These are phyloP conservation scores for Drosophila sproati DNA, from an alignment of 1,140 invertebrate genomes.

Conservation along the genomic window DNA sequence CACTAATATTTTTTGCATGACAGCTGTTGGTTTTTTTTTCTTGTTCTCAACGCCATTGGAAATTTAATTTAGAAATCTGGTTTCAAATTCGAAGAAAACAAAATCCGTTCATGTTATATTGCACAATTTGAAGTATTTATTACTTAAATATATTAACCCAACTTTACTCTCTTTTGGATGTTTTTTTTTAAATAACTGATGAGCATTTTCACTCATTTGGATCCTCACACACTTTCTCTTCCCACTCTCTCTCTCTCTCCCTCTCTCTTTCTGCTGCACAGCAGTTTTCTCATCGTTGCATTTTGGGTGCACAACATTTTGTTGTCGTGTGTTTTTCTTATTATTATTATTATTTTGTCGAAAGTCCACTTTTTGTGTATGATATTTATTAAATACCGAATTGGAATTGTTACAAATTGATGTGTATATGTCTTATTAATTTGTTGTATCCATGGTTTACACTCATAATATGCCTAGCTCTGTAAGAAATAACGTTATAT, in stretches of 20 bases:
- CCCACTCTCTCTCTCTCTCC: conserved; percentile 9
- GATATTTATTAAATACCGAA: conserved; percentile 29
- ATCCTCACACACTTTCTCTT: conserved; percentile 16
- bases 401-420: conserved; percentile 59
- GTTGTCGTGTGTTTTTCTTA: conserved; percentile 48
- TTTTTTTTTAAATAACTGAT: conserved; percentile 19
- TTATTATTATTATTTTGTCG: conserved; percentile 17
- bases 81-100: neutral
- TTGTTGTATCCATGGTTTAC: conserved; percentile 65
- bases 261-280: conserved; percentile 10
- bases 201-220: conserved; percentile 40
- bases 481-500: conserved; percentile 30
- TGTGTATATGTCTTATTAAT: conserved; percentile 35
- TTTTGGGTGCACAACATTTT: conserved; percentile 37
- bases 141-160: neutral
- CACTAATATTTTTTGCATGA: conserved; percentile 8
- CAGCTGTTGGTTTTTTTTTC: neutral
- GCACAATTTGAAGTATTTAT: neutral
- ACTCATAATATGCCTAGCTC: conserved; percentile 52
- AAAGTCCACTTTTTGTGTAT: conserved; percentile 40
- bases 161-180: neutral
- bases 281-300: conserved; percentile 32
- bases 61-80: neutral
- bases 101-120: neutral
- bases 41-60: neutral